Evolutionary conservation across 2,797 vertebrate genomes (phyloP), one percentile per base, ranked within the genome.

Genomic region (Neosilurus hyrtlii): DNA sequence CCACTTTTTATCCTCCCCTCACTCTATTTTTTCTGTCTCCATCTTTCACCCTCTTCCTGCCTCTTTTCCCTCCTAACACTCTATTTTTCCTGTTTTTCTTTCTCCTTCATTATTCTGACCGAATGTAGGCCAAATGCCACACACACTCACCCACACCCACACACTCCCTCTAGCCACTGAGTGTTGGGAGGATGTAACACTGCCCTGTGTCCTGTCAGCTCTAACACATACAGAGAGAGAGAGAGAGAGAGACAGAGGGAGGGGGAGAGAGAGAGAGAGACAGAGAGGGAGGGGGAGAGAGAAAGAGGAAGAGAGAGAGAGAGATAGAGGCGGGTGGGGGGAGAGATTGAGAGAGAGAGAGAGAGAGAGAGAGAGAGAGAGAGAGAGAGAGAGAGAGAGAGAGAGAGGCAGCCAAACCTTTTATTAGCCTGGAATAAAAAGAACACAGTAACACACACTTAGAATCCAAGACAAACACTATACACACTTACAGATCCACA

Each of bases 81-180:
- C 10, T 51, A 18, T 79, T 35, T 61, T 24, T 81, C 26, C 16
- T 26, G 22, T 68, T 80, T 37, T 66, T 51, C 70, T 66, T 54
- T 73, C 70, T 73, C 61, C 22, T 22, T 37, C 49, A 18, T 72
- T 18, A 65, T 56, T 61, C 59, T 72, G 59, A 66, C 22, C 49
- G 51, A 76, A 83, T 77, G 82, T 83, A 83, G 82, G 82, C 63
- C 82, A 83, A 37, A 68, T 22, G 10, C 12, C 4, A 9, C 70
- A 72, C 67, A 68, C 30, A 70, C 67, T 22, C 37, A 70, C 67
- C 12, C 43, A 51, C 20, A 51, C 43, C n/a, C 68, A 71, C 68
- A 51, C 57, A 59, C 57, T 72, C 14, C 37, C 61, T 37, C 18
- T 67, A 84, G 75, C 59, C 74, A 73, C 61, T 43, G 66, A 62